These are phyloP conservation scores for Morpho deidamia DNA, from an alignment of 2,888 invertebrate species.

Conservation along the genomic window DNA sequence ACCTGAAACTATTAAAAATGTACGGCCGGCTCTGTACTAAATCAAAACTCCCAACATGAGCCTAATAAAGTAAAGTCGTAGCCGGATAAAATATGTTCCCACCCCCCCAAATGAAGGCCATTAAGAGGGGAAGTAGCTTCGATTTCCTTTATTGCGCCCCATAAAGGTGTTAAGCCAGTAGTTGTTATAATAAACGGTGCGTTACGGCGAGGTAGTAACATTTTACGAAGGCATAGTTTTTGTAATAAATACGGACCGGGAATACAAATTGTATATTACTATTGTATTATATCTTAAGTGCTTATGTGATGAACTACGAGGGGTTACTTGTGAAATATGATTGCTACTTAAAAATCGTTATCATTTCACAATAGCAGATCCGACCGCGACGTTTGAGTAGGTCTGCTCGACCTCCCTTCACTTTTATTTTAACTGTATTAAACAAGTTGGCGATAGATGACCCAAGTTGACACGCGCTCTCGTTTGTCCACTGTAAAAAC, in stretches of 20 bases:
- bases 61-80: constrained; percentile 25
- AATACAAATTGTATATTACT: not conserved
- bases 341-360: too few relatives aligned
- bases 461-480: too few relatives aligned
- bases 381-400: too few relatives aligned
- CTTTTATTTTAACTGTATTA: too few relatives aligned
- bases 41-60: constrained; percentile 18
- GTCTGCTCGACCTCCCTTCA: too few relatives aligned
- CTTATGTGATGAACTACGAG: too few relatives aligned
- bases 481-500: too few relatives aligned
- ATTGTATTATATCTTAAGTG: not conserved
- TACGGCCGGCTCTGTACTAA: constrained; percentile 1
- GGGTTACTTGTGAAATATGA: too few relatives aligned
- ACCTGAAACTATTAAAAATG: not conserved
- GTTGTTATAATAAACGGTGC: constrained; percentile 27
- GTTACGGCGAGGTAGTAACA: constrained; percentile 5
- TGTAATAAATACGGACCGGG: constrained; percentile 2
- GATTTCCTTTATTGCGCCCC: constrained; percentile 47
- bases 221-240: constrained; percentile 6
- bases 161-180: constrained; percentile 32
- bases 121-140: constrained; percentile 48
- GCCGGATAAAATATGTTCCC: constrained; percentile 26
- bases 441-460: too few relatives aligned
- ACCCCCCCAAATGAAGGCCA: constrained; percentile 29
- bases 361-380: too few relatives aligned